phyloP scores from a whole-genome alignment of 2,888 invertebrate species.

The Amphipoea lucens region DNA sequence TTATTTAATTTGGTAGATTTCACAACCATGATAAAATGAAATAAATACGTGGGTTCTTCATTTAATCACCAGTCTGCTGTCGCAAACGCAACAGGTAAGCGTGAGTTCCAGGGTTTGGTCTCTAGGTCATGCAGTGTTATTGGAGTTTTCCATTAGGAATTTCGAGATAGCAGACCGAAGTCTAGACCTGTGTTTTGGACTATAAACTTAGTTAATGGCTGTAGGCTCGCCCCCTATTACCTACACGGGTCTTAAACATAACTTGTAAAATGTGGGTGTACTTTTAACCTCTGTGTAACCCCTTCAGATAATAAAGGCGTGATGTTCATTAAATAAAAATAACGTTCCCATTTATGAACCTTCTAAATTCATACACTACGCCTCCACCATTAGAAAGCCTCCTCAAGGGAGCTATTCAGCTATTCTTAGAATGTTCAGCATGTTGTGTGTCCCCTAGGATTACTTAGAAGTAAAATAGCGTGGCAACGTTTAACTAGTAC shows the following conservation, averaged over 20 bases:
- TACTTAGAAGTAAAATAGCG: slow-evolving; percentile 10
- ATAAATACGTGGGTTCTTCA: too few species aligned
- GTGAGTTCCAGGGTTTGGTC: neutral
- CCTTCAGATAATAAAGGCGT: neutral
- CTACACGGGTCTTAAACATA: neutral
- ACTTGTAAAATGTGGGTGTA: neutral
- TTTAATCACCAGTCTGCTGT: too few species aligned
- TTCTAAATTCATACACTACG: slow-evolving; percentile 30
- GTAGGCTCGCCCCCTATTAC: neutral
- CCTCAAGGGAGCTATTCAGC: slow-evolving; percentile 18
- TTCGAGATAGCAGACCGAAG: too few species aligned
- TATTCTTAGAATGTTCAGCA: slow-evolving; percentile 29
- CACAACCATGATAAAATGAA: neutral
- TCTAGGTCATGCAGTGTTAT: too few species aligned
- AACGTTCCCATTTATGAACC: neutral
- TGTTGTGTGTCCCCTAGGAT: slow-evolving; percentile 24
- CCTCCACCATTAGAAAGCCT: slow-evolving; percentile 4
- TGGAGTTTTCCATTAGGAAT: neutral
- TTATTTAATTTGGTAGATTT: neutral
- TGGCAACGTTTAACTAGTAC: neutral
- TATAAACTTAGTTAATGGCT: neutral
- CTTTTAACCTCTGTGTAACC: too few species aligned
- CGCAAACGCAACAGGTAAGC: neutral
- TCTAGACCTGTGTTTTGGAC: neutral
- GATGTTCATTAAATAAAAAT: slow-evolving; percentile 1